Percentiles rank a stretch among this genome's conserved stretches.
These are phyloP conservation scores for Polypedilum pembai DNA, from an alignment of 1,140 invertebrate species.

Conservation along the genomic window DNA sequence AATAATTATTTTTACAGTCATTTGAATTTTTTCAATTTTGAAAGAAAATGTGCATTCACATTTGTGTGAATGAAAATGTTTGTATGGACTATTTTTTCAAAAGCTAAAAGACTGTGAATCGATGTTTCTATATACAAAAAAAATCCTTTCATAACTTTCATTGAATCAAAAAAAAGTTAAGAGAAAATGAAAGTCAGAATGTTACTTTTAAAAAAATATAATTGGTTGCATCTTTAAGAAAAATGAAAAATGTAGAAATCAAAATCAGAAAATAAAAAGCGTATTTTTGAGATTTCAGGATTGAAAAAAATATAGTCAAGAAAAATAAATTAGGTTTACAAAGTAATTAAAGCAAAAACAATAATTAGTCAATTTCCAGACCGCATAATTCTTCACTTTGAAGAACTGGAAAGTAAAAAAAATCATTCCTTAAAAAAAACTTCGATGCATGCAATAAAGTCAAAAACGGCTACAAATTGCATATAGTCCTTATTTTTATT, in stretches of 20 bases:
- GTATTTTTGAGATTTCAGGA: background rate
- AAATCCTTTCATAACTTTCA: too few species aligned
- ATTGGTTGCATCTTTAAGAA: too few species aligned
- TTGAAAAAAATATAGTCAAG: slow-evolving; percentile 21
- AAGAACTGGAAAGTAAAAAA: slow-evolving; percentile 26
- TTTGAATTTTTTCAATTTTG: too few species aligned
- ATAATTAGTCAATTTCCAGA: background rate
- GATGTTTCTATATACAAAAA: too few species aligned
- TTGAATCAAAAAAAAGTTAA: too few species aligned
- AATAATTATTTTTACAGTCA: too few species aligned
- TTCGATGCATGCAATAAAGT: background rate
- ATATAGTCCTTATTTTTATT: background rate
- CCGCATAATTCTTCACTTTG: background rate
- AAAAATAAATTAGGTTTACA: background rate
- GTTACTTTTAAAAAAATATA: too few species aligned
- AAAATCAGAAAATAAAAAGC: background rate
- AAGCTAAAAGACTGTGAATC: too few species aligned
- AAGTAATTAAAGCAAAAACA: background rate
- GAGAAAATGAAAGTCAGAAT: too few species aligned
- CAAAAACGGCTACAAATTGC: background rate
- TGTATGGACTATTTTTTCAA: too few species aligned
- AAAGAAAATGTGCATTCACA: too few species aligned
- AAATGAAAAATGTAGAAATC: background rate
- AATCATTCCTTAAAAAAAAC: slow-evolving; percentile 5
- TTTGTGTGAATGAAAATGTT: too few species aligned